Evolutionary conservation across 1,140 invertebrate genomes (phyloP).

Genomic region (Temnothorax curvispinosus): DNA sequence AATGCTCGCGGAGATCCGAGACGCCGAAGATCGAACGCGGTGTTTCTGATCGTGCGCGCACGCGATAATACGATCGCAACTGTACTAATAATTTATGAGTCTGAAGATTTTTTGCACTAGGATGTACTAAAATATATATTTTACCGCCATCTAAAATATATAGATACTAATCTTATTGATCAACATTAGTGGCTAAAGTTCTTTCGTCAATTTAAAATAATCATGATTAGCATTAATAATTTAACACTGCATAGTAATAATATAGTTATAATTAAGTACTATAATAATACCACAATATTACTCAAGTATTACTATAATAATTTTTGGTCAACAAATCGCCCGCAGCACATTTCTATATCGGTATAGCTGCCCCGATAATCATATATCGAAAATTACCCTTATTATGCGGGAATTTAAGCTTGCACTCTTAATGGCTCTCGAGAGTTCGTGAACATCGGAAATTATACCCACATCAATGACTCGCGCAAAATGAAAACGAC

Average conservation of each 20-base stretch:
- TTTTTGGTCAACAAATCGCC: background rate
- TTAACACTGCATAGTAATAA: background rate
- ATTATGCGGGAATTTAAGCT: conserved; percentile 3
- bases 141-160: background rate
- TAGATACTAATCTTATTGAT: background rate
- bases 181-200: background rate
- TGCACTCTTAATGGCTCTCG: background rate
- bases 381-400: background rate
- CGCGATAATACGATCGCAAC: background rate
- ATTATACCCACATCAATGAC: conserved; percentile 4
- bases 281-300: background rate
- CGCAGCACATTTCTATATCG: background rate
- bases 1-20: background rate
- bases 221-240: background rate
- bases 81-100: background rate
- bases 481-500: background rate
- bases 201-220: background rate
- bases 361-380: background rate
- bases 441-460: conserved; percentile 1
- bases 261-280: background rate
- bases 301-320: background rate
- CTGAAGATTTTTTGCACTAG: background rate
- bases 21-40: background rate
- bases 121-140: background rate
- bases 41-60: background rate